Percentiles rank a stretch among this genome's conserved stretches.
phyloP scores from a whole-genome alignment of 2,797 vertebrate genomes.

The Acridotheres tristis region DNA sequence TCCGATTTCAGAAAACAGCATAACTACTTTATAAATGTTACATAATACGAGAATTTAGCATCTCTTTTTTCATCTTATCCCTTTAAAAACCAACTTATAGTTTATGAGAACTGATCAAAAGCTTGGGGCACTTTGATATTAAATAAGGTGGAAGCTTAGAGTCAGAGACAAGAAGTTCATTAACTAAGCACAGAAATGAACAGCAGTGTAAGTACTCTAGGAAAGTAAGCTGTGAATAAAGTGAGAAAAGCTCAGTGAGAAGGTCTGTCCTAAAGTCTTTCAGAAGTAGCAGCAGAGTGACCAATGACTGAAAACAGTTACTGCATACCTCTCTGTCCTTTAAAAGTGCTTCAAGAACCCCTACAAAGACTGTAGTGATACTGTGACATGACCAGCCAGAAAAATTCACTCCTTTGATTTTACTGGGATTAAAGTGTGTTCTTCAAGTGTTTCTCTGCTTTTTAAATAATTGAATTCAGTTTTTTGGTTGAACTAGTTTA shows the following conservation, averaged over 20 bases:
- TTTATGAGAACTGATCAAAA: neutral
- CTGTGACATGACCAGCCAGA: neutral
- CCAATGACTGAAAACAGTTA: neutral
- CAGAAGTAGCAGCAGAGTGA: neutral
- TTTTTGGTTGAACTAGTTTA: neutral
- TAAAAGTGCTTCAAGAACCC: neutral
- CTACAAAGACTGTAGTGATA: neutral
- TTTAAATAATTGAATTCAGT: neutral
- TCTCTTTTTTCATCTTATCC: neutral
- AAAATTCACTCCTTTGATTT: neutral
- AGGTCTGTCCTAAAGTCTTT: neutral
- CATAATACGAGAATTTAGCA: neutral
- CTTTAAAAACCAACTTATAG: neutral
- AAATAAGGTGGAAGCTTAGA: neutral
- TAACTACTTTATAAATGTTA: neutral
- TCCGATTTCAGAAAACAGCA: neutral
- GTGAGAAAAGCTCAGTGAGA: neutral
- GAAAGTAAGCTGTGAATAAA: neutral
- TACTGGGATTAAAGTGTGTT: neutral
- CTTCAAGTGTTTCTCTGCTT: neutral
- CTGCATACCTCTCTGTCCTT: neutral
- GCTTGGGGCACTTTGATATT: neutral
- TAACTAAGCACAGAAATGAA: neutral
- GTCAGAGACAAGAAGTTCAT: neutral
- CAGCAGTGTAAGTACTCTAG: neutral